Evolutionary conservation across 2,888 invertebrate species (phyloP).

Genomic region (Cosmia pyralina): DNA sequence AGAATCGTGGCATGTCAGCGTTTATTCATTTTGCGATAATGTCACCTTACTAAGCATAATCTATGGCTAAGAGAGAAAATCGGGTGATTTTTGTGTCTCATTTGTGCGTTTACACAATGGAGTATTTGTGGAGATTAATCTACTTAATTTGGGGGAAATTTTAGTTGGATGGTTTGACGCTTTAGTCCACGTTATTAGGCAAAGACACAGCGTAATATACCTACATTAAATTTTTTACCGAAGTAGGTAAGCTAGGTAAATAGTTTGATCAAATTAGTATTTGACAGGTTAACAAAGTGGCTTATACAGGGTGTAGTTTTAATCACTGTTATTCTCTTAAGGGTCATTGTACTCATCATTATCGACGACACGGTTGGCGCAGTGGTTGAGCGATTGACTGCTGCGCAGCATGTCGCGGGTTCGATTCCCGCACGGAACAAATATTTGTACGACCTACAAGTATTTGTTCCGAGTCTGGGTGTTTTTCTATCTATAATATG

Average conservation of each 20-base stretch:
- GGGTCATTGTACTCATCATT: no score
- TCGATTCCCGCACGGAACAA: no score
- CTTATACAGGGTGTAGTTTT: no score
- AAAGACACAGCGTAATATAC: neutral
- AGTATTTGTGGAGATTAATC: conserved; percentile 41
- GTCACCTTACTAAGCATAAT: conserved; percentile 63
- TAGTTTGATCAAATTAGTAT: neutral
- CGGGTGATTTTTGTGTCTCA: conserved; percentile 43
- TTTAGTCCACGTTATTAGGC: neutral
- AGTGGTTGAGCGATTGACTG: no score
- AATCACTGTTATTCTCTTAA: no score
- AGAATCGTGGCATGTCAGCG: conserved; percentile 71
- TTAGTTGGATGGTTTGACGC: conserved; percentile 12
- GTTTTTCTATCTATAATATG: no score
- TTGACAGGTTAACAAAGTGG: neutral
- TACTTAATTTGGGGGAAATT: conserved; percentile 45
- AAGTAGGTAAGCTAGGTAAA: neutral
- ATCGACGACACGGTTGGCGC: no score
- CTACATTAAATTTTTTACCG: neutral
- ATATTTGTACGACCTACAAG: no score
- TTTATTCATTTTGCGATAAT: conserved; percentile 71
- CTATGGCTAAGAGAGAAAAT: conserved; percentile 44
- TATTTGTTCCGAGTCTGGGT: no score
- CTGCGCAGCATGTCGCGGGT: no score
- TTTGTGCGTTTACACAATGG: conserved; percentile 44